Base-by-base conservation (phyloP, 1,140 invertebrate species). In the Delia radicum region DNA sequence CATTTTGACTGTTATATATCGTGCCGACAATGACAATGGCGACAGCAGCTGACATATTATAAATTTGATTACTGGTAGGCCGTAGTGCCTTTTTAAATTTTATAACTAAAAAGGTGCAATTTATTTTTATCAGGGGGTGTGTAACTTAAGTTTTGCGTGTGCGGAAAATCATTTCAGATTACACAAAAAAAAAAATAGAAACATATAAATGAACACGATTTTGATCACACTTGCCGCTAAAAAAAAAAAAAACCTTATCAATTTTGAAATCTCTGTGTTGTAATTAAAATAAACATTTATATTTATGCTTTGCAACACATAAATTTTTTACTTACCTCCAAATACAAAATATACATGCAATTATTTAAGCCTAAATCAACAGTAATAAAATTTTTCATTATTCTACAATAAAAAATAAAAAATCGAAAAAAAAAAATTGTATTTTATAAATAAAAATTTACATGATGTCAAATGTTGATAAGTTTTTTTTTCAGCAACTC, bases 221-320 rank as follows among this genome's bases (percentile, higher is more conserved):
- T 7, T 18, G n/a, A 55, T 55, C 48, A 55, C 18, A 55, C n/a
- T n/a, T n/a, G n/a, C n/a, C n/a, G 48, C 8, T 55, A 55, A 55
- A 55, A 55, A 24, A 3, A 55, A 31, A 33, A 33, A n/a, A 69
- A 33, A 69, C 29, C 29, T 69, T 69, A 69, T 69, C 65, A 69
- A 33, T 69, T 69, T 67, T 29, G 24, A 69, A 69, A 69, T 69
- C 65, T 69, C 37, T 37, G 0, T 33, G 65, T 24, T 26, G 29
- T 69, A 69, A 69, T 69, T 69, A 69, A 69, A 69, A 33, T 69
- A 37, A 69, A 69, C 65, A 69, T 69, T 69, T 69, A 33, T 29
- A 69, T 24, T 21, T 55, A 18, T 55, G n/a, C 48, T 21, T 18
- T 55, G 8, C 48, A 21, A 21, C 29, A 33, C 29, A 33, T 7